Evolutionary conservation across 2,888 invertebrate species (phyloP).

Genomic region (Onthophagus sagittarius): DNA sequence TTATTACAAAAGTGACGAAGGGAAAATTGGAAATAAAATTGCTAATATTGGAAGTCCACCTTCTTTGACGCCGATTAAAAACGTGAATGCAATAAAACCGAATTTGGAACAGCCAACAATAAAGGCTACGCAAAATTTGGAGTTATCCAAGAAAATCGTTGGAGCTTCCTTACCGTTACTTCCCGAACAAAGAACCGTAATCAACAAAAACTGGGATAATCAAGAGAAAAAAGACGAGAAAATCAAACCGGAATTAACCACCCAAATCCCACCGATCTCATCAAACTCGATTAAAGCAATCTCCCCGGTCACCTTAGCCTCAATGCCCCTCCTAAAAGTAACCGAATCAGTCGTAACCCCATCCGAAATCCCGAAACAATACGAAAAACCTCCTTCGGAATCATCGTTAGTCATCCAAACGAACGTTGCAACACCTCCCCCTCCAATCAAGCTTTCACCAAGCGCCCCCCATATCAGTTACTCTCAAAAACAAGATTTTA

Average conservation of each 20-base stretch:
- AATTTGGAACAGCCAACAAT: background rate
- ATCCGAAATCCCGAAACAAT: slow-evolving; percentile 5
- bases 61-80: slow-evolving; percentile 44
- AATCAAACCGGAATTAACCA: background rate
- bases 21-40: slow-evolving; percentile 23
- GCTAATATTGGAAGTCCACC: slow-evolving; percentile 43
- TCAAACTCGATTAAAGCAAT: slow-evolving; percentile 13
- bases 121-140: background rate
- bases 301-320: slow-evolving; percentile 15
- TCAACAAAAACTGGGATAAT: background rate
- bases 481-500: slow-evolving; percentile 14
- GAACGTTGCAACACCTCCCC: background rate
- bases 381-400: slow-evolving; percentile 2
- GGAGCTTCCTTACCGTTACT: slow-evolving; percentile 13
- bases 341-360: slow-evolving; percentile 8
- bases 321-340: slow-evolving; percentile 19
- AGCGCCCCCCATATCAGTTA: background rate
- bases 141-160: background rate
- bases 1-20: slow-evolving; percentile 49
- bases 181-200: background rate
- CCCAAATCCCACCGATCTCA: slow-evolving; percentile 15
- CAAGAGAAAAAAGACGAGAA: too few species aligned
- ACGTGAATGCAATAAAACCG: background rate
- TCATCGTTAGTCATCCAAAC: background rate
- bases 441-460: background rate